phyloP scores from a whole-genome alignment of 2,113 vertebrate genomes.

The Pluvialis apricaria region DNA sequence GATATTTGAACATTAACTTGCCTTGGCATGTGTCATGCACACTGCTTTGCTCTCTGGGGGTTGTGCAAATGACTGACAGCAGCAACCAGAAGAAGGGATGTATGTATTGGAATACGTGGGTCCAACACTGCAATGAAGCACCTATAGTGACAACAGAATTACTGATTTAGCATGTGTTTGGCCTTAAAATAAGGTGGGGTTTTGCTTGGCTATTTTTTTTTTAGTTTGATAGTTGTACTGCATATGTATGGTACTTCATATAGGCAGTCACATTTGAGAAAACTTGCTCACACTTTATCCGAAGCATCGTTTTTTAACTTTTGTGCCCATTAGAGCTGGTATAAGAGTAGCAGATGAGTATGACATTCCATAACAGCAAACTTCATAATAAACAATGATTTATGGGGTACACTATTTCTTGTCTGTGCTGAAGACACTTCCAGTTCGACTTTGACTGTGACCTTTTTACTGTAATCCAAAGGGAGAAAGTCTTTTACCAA shows the following conservation, averaged over 20 bases:
- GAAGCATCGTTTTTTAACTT: not conserved
- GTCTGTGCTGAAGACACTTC: not conserved
- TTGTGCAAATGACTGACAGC: not conserved
- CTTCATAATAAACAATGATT: not conserved
- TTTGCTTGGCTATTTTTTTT: not conserved
- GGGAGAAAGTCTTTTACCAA: not conserved
- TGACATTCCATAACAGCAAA: not conserved
- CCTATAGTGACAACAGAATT: not conserved
- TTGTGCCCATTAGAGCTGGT: not conserved
- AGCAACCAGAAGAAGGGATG: not conserved
- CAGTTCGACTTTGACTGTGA: not conserved
- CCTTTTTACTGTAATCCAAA: not conserved
- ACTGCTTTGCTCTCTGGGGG: not conserved
- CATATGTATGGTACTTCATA: not conserved
- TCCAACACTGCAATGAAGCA: not conserved
- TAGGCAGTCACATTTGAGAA: not conserved
- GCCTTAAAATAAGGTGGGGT: not conserved
- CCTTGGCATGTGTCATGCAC: accelerated
- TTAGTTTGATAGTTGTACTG: not conserved
- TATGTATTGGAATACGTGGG: not conserved
- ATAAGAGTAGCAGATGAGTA: not conserved
- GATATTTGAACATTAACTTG: not conserved
- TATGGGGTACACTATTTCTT: not conserved
- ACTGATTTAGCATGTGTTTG: not conserved
- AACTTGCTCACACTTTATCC: not conserved